Evolutionary conservation across 2,888 invertebrate species (phyloP), one percentile per base, ranked within the genome.

Genomic region (Schrankia costaestrigalis): DNA sequence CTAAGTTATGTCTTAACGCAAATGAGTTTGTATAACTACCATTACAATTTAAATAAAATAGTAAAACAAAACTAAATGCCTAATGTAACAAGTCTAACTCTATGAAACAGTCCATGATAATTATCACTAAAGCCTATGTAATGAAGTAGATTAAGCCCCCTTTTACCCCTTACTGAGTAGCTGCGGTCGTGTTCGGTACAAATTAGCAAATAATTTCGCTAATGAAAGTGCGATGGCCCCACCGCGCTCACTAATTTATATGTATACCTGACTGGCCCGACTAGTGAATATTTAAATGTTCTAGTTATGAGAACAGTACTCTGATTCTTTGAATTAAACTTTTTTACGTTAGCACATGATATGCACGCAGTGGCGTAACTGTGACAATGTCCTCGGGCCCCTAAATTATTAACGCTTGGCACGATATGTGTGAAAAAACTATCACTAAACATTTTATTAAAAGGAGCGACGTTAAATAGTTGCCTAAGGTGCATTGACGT

Each of bases 151-250:
- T 79, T 78, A 78, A 62, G 64, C 64, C 63, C 57, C 49, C 50
- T 44, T 52, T 58, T 66, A 63, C 71, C 71, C 67, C 56, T 67
- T 63, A 63, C 66, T 54, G 57, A 65, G 66, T 70, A 58, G 62
- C 57, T 61, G 67, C 56, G 68, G 71, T 60, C 64, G 67, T 69
- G 72, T 71, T 71, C 64, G 54, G 64, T 65, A 66, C 71, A 78
- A 84, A 82, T 82, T 78, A 78, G 71, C 78, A 69, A 80, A 81
- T 81, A 74, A 82, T 83, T 79, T 68, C 56, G 51, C 63, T 76
- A 80, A 79, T 79, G 70, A 74, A 78, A 74, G 72, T 71, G 66
- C 64, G 62, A 62, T 69, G 63, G 67, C 61, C 58, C 41, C 58
- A 41, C 50, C 46, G 47, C 44, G 43, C 54, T 55, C 56, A 52